Percentiles rank a stretch among this genome's conserved stretches.
These are phyloP conservation scores for Apamea sordens DNA, from an alignment of 2,888 invertebrate species.

Conservation along the genomic window DNA sequence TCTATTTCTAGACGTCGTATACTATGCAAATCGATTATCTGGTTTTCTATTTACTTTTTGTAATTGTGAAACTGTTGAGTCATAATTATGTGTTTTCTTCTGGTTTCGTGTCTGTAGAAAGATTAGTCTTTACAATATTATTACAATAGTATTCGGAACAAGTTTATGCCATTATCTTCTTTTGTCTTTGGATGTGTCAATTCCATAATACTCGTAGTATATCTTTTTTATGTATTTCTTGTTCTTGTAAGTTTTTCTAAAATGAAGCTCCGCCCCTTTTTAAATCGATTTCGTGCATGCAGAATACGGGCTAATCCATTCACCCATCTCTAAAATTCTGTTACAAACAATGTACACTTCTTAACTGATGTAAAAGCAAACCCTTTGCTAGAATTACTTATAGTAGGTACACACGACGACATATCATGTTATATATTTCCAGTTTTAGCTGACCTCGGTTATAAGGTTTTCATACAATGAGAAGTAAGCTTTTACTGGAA, in stretches of 20 bases:
- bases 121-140: too few relatives aligned
- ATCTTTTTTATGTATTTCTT: not conserved
- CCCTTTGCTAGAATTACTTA: not conserved
- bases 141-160: not conserved
- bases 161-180: not conserved
- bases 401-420: too few relatives aligned
- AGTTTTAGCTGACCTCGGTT: not conserved
- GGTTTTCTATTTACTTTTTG: constrained; percentile 12
- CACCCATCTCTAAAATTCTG: not conserved
- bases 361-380: not conserved
- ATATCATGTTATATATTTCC: too few relatives aligned
- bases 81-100: not conserved
- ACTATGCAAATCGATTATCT: not conserved
- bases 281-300: not conserved
- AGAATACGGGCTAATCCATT: not conserved
- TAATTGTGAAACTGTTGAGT: not conserved
- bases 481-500: not conserved
- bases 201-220: too few relatives aligned
- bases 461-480: not conserved
- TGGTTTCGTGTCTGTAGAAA: not conserved
- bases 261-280: not conserved
- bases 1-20: not conserved
- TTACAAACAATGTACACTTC: not conserved
- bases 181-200: not conserved
- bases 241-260: too few relatives aligned